These are phyloP conservation scores for Philypnodon macrostomus DNA, from an alignment of 2,797 vertebrate species.

Conservation along the genomic window DNA sequence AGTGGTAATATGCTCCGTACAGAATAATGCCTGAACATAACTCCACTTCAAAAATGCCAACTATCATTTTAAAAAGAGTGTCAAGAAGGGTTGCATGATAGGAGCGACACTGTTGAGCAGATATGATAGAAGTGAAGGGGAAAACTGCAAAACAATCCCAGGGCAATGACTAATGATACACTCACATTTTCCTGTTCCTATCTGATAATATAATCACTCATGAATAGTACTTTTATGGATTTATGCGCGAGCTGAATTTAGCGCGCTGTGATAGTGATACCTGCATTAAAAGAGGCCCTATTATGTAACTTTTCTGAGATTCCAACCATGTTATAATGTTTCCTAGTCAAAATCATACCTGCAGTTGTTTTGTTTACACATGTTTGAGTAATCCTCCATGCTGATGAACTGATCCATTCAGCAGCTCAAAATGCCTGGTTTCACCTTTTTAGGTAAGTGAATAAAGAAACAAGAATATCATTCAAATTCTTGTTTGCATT, in stretches of 20 bases:
- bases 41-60: slow-evolving; percentile 9
- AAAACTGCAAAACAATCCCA: slow-evolving; percentile 36
- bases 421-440: too few relatives aligned
- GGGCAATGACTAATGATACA: slow-evolving; percentile 44
- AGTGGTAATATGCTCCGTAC: slow-evolving; percentile 1
- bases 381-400: too few relatives aligned
- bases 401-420: too few relatives aligned
- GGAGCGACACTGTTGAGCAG: slow-evolving; percentile 37
- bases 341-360: too few relatives aligned
- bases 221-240: slow-evolving; percentile 6
- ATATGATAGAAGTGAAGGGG: slow-evolving; percentile 47
- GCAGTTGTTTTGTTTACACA: too few relatives aligned
- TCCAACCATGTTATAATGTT: too few relatives aligned
- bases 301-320: neutral
- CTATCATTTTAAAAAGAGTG: slow-evolving; percentile 3
- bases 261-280: neutral
- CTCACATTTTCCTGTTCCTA: slow-evolving; percentile 9
- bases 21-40: slow-evolving; percentile 7
- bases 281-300: slow-evolving; percentile 1
- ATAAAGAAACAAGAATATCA: too few relatives aligned
- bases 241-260: slow-evolving; percentile 4
- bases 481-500: too few relatives aligned
- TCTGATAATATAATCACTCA: slow-evolving; percentile 24
- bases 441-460: too few relatives aligned
- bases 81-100: neutral